Evolutionary conservation across 2,888 invertebrate species (phyloP).

Genomic region (Drosophila conformis): DNA sequence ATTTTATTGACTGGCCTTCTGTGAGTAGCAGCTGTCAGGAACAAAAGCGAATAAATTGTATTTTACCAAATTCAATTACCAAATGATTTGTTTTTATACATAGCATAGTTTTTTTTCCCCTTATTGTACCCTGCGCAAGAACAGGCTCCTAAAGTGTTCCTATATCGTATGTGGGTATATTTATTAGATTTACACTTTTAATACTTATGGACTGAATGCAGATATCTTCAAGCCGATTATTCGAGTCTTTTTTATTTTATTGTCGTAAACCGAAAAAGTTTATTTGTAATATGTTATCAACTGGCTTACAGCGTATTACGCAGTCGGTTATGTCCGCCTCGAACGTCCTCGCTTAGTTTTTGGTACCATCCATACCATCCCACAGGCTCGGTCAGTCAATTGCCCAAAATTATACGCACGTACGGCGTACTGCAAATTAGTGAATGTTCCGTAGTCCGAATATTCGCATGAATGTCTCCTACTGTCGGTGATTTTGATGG

Average conservation of each 20-base stretch:
- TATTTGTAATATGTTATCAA: neutral
- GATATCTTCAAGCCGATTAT: neutral
- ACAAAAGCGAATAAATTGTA: conserved; percentile 71
- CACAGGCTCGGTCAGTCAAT: conserved; percentile 35
- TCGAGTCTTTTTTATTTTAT: too few species aligned
- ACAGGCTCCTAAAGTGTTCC: neutral
- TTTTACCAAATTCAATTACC: conserved; percentile 73
- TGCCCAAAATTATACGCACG: conserved; percentile 61
- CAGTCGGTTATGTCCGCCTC: neutral
- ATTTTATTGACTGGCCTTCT: conserved; percentile 57
- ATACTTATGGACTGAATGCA: neutral
- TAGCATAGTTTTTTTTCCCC: conserved; percentile 18
- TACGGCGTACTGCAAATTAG: conserved; percentile 71
- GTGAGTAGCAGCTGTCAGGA: conserved; percentile 70
- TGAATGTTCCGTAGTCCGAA: conserved; percentile 39
- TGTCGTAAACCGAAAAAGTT: neutral
- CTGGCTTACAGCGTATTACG: neutral
- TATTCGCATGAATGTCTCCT: conserved; percentile 38
- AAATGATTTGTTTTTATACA: conserved; percentile 70
- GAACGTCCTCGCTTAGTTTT: neutral
- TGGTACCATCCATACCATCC: too few species aligned
- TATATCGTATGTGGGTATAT: neutral
- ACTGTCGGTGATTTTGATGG: conserved; percentile 68
- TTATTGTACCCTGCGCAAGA: conserved; percentile 11
- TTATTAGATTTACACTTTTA: neutral